Conservation (phyloP, 2,113 vertebrate species). For the Cololabis saira region DNA sequence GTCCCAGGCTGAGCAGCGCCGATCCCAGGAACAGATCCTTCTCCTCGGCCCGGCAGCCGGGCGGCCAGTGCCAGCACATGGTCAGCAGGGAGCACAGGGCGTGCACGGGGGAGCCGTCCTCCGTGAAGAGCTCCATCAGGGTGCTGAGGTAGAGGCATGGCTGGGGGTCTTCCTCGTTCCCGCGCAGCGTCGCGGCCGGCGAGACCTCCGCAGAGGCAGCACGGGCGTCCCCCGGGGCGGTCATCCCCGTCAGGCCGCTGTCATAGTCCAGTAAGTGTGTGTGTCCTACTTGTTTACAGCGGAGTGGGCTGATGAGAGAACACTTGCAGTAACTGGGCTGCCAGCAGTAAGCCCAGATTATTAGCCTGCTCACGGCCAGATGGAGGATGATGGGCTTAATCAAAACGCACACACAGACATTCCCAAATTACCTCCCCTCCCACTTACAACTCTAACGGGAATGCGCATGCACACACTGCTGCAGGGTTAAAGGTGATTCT, state of each 20-base stretch:
- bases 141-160: constrained; percentile 61
- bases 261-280: constrained; percentile 33
- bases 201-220: constrained; percentile 2
- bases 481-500: constrained; percentile 19
- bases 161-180: constrained; percentile 41
- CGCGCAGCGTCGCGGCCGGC: not conserved
- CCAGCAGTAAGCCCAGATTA: constrained; percentile 82
- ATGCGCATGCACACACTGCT: too few relatives aligned
- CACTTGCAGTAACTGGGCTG: constrained; percentile 58
- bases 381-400: constrained; percentile 82
- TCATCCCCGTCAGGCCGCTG: constrained; percentile 29
- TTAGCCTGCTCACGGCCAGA: constrained; percentile 82
- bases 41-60: constrained; percentile 47
- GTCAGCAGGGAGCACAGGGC: constrained; percentile 66
- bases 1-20: constrained; percentile 64
- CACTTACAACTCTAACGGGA: too few relatives aligned
- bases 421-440: constrained; percentile 22
- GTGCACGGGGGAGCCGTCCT: constrained; percentile 58
- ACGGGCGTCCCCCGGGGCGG: constrained; percentile 10
- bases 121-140: constrained; percentile 61
- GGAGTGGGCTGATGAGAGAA: constrained; percentile 31
- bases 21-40: constrained; percentile 73
- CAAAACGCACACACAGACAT: constrained; percentile 56
- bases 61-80: constrained; percentile 73
- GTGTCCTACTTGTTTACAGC: constrained; percentile 35